phyloP scores from a whole-genome alignment of 2,113 vertebrate species.

The Bos javanicus region DNA sequence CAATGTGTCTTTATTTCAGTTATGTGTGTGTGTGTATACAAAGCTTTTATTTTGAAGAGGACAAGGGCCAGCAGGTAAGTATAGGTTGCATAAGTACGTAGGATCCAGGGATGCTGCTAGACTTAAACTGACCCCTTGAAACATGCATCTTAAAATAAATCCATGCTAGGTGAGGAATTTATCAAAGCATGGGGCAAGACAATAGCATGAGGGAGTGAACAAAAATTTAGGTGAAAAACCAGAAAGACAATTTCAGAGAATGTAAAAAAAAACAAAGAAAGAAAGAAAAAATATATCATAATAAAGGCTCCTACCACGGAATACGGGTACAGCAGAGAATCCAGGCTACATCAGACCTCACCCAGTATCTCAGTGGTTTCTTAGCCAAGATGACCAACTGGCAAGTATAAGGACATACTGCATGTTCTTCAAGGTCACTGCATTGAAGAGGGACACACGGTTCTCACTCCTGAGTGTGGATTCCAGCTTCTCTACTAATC shows the following conservation, averaged over 20 bases:
- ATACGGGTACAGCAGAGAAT: not conserved
- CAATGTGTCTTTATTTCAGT: not conserved
- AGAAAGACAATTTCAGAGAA: not conserved
- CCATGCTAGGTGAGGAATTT: not conserved
- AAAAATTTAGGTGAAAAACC: not conserved
- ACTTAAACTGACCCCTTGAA: not conserved
- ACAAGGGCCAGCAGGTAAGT: not conserved
- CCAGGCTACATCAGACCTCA: not conserved
- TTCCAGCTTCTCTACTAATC: not conserved
- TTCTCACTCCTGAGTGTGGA: not conserved
- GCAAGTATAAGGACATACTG: not conserved
- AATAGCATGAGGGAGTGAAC: not conserved
- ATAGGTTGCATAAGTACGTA: not conserved
- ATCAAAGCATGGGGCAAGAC: not conserved
- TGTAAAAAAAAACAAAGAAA: not conserved
- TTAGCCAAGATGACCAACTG: not conserved
- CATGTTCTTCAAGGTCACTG: not conserved
- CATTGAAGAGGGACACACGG: not conserved
- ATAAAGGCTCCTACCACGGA: not conserved
- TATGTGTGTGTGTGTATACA: not conserved
- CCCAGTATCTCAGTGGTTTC: not conserved
- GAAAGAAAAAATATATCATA: not conserved
- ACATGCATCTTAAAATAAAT: not conserved
- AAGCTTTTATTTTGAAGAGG: not conserved
- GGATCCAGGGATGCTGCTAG: not conserved